These are phyloP conservation scores for Poecilus cupreus DNA, from an alignment of 2,888 invertebrate genomes.

Conservation along the genomic window DNA sequence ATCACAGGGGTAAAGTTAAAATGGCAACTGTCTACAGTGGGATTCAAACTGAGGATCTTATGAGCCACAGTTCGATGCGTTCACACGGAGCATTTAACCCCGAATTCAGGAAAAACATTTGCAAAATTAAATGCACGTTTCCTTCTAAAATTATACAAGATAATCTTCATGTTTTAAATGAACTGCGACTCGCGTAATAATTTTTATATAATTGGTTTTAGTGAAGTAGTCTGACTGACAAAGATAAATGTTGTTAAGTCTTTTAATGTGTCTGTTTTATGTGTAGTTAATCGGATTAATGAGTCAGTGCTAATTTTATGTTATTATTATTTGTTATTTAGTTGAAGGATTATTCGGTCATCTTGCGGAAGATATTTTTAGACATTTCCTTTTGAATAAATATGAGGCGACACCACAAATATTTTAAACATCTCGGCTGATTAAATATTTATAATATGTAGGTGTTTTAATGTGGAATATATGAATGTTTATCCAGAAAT, in stretches of 20 bases:
- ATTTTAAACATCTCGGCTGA: background rate
- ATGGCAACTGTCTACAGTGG: no score
- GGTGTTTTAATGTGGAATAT: background rate
- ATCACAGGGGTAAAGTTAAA: no score
- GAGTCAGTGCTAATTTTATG: background rate
- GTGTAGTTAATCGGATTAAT: background rate
- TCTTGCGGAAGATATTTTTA: background rate
- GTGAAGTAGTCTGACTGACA: background rate
- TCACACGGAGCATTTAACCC: no score
- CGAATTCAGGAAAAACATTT: no score
- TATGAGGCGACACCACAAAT: background rate
- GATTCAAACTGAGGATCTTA: no score
- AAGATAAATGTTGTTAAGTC: background rate
- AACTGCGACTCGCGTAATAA: background rate
- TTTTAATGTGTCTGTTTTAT: background rate
- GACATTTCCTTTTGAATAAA: background rate
- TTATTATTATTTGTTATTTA: constrained; percentile 3
- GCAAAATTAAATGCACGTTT: no score
- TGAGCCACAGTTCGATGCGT: no score
- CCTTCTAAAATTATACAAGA: no score
- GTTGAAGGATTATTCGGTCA: background rate
- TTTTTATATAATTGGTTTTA: no score
- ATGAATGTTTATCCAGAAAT: no score
- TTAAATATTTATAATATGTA: background rate
- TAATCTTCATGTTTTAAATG: no score